Percentiles rank a stretch among this genome's conserved stretches.
Evolutionary conservation across 2,113 vertebrate species (phyloP).

Genomic region (Eleginops maclovinus): DNA sequence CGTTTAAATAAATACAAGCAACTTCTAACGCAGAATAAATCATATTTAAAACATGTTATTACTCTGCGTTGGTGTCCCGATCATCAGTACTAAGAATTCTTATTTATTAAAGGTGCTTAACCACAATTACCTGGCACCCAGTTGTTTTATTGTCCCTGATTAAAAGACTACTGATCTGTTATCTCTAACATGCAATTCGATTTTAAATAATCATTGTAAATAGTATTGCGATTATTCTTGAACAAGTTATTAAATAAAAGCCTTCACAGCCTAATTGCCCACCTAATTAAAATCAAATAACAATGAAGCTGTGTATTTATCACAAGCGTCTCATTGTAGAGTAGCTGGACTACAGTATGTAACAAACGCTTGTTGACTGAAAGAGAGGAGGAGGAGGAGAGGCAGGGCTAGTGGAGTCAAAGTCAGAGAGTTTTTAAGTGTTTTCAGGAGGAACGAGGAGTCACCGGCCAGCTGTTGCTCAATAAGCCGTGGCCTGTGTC

Average conservation of each 20-base stretch:
- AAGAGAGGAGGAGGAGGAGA: slow-evolving; percentile 43
- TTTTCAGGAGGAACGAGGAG: slow-evolving; percentile 67
- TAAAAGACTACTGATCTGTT: slow-evolving; percentile 45
- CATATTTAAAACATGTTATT: slow-evolving; percentile 11
- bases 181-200: slow-evolving; percentile 35
- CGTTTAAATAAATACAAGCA: neutral
- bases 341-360: too few species aligned
- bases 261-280: neutral
- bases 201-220: slow-evolving; percentile 30
- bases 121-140: slow-evolving; percentile 24
- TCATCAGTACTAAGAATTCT: slow-evolving; percentile 12
- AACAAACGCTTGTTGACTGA: slow-evolving; percentile 11
- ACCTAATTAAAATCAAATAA: slow-evolving; percentile 35
- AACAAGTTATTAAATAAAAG: slow-evolving; percentile 22
- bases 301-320: neutral
- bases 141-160: slow-evolving; percentile 44
- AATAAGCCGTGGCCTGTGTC: slow-evolving; percentile 81
- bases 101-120: slow-evolving; percentile 35
- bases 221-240: slow-evolving; percentile 15
- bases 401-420: slow-evolving; percentile 45
- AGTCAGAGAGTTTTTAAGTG: slow-evolving; percentile 62
- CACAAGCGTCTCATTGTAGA: too few species aligned
- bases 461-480: slow-evolving; percentile 79
- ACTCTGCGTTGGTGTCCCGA: neutral
- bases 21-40: neutral